Evolutionary conservation across 2,113 vertebrate species (phyloP).

Genomic region (Rana temporaria): DNA sequence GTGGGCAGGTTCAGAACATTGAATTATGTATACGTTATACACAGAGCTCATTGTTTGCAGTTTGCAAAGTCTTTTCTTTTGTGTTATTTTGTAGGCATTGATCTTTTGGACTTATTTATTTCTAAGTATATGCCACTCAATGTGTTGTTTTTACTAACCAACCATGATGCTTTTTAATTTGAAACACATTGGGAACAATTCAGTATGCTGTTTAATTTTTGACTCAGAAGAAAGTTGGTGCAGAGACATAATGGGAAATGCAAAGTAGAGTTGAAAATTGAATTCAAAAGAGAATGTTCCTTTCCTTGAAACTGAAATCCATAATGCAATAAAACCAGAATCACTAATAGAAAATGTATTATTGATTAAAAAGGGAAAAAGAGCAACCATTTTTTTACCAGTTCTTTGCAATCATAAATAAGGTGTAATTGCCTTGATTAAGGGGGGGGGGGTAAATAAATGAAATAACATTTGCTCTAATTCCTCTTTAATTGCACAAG

Average conservation of each 20-base stretch:
- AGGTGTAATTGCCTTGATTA: slow-evolving; percentile 7
- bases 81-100: neutral
- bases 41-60: no score
- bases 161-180: slow-evolving; percentile 51
- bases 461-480: slow-evolving; percentile 24
- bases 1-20: no score
- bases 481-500: slow-evolving; percentile 14
- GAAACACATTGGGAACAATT: slow-evolving; percentile 38
- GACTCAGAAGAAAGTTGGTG: slow-evolving; percentile 18
- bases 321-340: slow-evolving; percentile 42
- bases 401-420: slow-evolving; percentile 7
- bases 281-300: slow-evolving; percentile 48
- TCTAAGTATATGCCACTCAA: neutral
- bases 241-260: slow-evolving; percentile 37
- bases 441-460: slow-evolving; percentile 18
- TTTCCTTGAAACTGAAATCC: slow-evolving; percentile 44
- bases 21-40: no score
- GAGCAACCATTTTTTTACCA: slow-evolving; percentile 16
- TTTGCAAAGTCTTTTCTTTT: no score
- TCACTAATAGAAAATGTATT: slow-evolving; percentile 40
- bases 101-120: neutral
- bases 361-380: slow-evolving; percentile 33
- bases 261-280: slow-evolving; percentile 32
- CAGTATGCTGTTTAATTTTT: slow-evolving; percentile 35
- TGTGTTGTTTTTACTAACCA: slow-evolving; percentile 51